Evolutionary conservation across 2,797 vertebrate species (phyloP).

Genomic region (Tarsius wallacei): DNA sequence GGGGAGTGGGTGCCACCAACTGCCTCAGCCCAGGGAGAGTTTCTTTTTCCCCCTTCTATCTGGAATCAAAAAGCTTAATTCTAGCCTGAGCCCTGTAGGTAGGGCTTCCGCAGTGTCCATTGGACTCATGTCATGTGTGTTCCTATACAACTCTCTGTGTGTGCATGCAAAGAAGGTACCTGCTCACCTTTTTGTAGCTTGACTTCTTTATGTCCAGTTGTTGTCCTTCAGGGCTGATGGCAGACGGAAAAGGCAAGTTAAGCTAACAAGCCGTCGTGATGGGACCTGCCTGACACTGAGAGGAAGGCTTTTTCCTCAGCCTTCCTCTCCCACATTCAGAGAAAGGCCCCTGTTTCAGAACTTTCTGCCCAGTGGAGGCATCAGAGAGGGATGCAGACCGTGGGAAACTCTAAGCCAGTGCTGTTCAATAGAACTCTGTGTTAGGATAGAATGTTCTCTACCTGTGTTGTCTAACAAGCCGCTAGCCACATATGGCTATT

Average conservation of each 20-base stretch:
- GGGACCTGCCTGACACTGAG: not conserved
- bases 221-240: conserved; percentile 93
- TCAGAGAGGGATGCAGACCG: not conserved
- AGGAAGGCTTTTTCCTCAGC: not conserved
- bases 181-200: conserved; percentile 98
- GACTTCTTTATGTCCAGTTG: conserved; percentile 98
- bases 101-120: not conserved
- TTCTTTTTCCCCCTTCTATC: not conserved
- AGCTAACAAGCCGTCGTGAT: not conserved
- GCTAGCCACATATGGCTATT: not conserved
- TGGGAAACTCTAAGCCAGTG: not conserved
- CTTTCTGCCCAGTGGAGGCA: not conserved
- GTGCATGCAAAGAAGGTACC: not conserved
- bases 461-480: not conserved
- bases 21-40: not conserved
- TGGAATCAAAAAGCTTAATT: not conserved
- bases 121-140: not conserved
- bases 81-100: not conserved
- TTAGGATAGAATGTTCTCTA: not conserved
- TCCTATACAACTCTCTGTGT: not conserved
- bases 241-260: conserved; percentile 80
- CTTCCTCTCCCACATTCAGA: not conserved
- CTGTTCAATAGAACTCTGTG: not conserved
- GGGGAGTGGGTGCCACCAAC: not conserved
- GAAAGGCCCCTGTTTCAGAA: not conserved